Evolutionary conservation across 2,113 vertebrate species (phyloP), one percentile per base, ranked within the genome.

Genomic region (Poecile atricapillus): DNA sequence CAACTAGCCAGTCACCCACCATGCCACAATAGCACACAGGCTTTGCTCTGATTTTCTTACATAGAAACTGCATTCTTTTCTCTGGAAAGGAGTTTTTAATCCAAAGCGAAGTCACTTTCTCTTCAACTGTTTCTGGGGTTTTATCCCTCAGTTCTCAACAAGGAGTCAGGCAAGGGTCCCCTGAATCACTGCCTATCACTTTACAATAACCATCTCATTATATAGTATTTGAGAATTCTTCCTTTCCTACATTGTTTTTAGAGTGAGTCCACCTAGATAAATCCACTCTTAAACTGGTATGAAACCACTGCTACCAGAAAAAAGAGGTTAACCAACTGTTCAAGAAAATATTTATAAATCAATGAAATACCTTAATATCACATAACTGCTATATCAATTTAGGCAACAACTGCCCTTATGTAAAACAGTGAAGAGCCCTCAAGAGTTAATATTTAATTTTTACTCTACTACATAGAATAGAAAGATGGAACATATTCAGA

Each of bases 21-120:
- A 0, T 30, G 21, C 11, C 28, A 28, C 47, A 68, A 21, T 0
- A 75, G 13, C 8, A 30, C 28, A 63, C 3, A 5, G 13, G 12
- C 7, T 88, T 80, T 56, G 15, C 23, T 49, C 47, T 35, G 15
- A 14, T 83, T 81, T 82, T 31, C 28, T 63, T 67, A 52, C 87
- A 67, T 7, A 63, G 11, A 25, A 74, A 49, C 9, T 30, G 20
- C 5, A 67, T 13, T 67, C 13, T 58, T 37, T 49, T 41, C 39
- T 74, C 24, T 76, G 30, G 23, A 82, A 88, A 78, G 3, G 10
- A 58, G 39, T 30, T 62, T 87, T 82, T 78, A 87, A 75, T 30
- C 43, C 43, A 52, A 78, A 75, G 15, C 3, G 11, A 87, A 80
- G 24, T 44, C 2, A 23, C 16, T 89, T 83, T 80, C 31, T 44